Conservation (phyloP, 2,113 vertebrate genomes). For the Oncorhynchus keta region DNA sequence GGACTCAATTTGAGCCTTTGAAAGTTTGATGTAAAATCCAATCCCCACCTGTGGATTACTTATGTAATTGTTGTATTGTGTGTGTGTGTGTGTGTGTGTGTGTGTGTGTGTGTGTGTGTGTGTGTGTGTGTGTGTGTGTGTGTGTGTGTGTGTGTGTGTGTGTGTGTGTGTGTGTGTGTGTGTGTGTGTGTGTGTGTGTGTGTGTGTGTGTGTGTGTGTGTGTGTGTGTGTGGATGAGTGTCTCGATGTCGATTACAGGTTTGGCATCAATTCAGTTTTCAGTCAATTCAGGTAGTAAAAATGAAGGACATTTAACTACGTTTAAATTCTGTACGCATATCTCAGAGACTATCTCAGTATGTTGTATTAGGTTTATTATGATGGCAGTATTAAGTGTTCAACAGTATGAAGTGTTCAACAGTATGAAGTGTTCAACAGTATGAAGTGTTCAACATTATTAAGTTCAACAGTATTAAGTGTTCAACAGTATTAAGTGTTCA, state of each 20-base stretch:
- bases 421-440: too few relatives aligned
- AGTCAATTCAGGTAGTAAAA: background rate
- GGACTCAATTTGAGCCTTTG: background rate
- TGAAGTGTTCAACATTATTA: too few relatives aligned
- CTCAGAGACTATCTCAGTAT: background rate
- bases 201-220: background rate
- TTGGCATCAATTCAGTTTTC: too few relatives aligned
- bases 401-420: too few relatives aligned
- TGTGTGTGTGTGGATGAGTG: background rate
- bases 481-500: too few relatives aligned
- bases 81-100: background rate
- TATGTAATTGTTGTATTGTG: background rate
- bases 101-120: background rate
- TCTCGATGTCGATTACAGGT: too few relatives aligned
- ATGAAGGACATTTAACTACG: background rate
- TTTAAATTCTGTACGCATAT: background rate
- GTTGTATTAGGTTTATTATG: too few relatives aligned
- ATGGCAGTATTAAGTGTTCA: too few relatives aligned
- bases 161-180: background rate
- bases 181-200: background rate
- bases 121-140: background rate
- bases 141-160: background rate
- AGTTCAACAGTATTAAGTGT: too few relatives aligned
- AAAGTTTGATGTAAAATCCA: slow-evolving; percentile 1
- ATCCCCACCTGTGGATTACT: background rate